Evolutionary conservation across 2,797 vertebrate species (phyloP).

Genomic region (Sebastes vulpes): DNA sequence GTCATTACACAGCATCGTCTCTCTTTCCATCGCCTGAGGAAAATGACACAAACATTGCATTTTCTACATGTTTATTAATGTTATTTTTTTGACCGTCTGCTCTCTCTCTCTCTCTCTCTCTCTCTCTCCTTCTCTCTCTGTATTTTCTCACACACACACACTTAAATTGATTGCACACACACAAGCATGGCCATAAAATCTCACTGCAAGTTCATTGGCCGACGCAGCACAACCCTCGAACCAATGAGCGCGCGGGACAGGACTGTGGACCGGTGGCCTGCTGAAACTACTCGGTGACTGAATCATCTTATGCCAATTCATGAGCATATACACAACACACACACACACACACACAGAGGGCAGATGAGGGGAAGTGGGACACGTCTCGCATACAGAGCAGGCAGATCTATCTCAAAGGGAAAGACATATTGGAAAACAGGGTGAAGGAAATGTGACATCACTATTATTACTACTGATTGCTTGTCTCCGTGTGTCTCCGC

Average conservation of each 20-base stretch:
- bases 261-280: constrained; percentile 43
- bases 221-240: constrained; percentile 7
- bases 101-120: not conserved
- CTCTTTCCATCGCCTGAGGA: constrained; percentile 1
- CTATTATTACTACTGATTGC: constrained; percentile 26
- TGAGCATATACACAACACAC: constrained; percentile 18
- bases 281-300: constrained; percentile 75
- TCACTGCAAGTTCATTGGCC: constrained; percentile 56
- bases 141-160: not conserved
- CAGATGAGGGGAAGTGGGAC: constrained; percentile 43
- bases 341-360: constrained; percentile 19
- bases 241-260: constrained; percentile 59
- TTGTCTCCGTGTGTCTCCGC: not conserved
- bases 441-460: constrained; percentile 28
- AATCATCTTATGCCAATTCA: constrained; percentile 44
- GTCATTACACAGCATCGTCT: not conserved
- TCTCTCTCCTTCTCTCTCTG: not conserved
- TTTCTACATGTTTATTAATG: constrained; percentile 16
- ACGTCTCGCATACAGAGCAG: constrained; percentile 56
- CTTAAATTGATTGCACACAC: constrained; percentile 33
- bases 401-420: constrained; percentile 10
- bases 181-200: constrained; percentile 44
- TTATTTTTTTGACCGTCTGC: not conserved
- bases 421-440: not conserved
- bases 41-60: not conserved